Base-by-base conservation (phyloP, 2,888 invertebrate species). In the Chloromyia formosa region DNA sequence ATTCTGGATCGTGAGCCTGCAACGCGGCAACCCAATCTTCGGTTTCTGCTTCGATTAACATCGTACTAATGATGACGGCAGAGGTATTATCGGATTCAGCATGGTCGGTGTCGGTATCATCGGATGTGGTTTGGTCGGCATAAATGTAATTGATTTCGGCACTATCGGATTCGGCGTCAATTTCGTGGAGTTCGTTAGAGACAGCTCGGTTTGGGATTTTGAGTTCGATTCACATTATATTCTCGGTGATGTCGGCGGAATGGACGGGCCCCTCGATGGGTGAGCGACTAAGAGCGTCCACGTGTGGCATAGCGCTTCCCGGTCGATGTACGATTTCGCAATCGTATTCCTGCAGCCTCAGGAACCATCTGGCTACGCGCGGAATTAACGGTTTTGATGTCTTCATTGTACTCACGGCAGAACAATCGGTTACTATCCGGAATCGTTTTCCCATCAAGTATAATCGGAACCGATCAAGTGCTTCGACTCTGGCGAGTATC, bases 311-410 rank as follows among this genome's bases (percentile, higher is more conserved):
- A 14, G 73, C 73, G 23, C 62, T 66, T 9, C 77, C 77, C 56
- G 76, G 58, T 12, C 78, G 71, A 74, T 80, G 78, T 60, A 77
- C 75, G 58, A 77, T 69, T 20, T 75, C 75, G 53, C 77, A 77
- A 61, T 78, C 75, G 45, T 74, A 80, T 20, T 80, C 79, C 14
- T 76, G 40, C 2, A 79, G 22, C 58, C 75, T 58, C 9, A 35
- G 16, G 12, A 16, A 20, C 54, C 53, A 49, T n/a, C 16, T 12
- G 3, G 49, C 49, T 3, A 49, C 16, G 2, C 16, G 3, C 3
- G 49, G 14, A 7, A 16, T 58, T 3, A 35, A 42, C 75, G 69
- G 1, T 3, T 53, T 35, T 45, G 22, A 42, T 42, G 10, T 16
- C 45, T 60, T 73, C 10, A 42, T 27, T 10, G 27, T 23, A 5